A percentile compares a stretch with the other conserved stretches of the same genome.
These are phyloP conservation scores for Lindbergichthys nudifrons DNA, from an alignment of 2,797 vertebrate species.

Conservation along the genomic window DNA sequence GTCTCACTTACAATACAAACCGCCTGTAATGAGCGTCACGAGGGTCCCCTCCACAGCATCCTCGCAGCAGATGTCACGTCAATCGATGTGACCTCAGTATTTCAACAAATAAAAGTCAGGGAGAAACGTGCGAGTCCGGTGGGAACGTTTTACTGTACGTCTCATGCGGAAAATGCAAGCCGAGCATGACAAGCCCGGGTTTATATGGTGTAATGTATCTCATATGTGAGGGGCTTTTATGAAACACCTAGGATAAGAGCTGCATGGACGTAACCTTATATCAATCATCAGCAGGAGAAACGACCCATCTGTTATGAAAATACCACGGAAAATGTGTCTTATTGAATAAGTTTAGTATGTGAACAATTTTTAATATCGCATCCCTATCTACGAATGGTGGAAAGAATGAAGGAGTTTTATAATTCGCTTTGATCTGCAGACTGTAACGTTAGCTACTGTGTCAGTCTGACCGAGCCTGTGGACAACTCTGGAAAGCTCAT, in stretches of 20 bases:
- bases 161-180: conserved; percentile 41
- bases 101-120: conserved; percentile 54
- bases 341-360: background rate
- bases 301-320: conserved; percentile 7
- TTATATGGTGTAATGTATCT: conserved; percentile 54
- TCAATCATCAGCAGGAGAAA: background rate
- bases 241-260: conserved; percentile 57
- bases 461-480: conserved; percentile 58
- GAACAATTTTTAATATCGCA: conserved; percentile 2
- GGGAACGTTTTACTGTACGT: conserved; percentile 29
- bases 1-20: background rate
- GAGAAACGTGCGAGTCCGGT: conserved; percentile 21
- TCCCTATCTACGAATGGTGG: conserved; percentile 20
- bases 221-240: conserved; percentile 56
- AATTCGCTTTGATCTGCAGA: conserved; percentile 57
- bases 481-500: conserved; percentile 47
- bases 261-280: conserved; percentile 23
- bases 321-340: background rate
- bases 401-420: conserved; percentile 34
- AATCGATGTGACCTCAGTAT: conserved; percentile 29
- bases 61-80: conserved; percentile 42
- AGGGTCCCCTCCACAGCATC: conserved; percentile 4
- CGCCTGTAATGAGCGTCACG: background rate
- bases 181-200: conserved; percentile 30
- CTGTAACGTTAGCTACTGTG: conserved; percentile 56